Evolutionary conservation across 2,113 vertebrate species (phyloP), one percentile per base, ranked within the genome.

Genomic region (Cairina moschata): DNA sequence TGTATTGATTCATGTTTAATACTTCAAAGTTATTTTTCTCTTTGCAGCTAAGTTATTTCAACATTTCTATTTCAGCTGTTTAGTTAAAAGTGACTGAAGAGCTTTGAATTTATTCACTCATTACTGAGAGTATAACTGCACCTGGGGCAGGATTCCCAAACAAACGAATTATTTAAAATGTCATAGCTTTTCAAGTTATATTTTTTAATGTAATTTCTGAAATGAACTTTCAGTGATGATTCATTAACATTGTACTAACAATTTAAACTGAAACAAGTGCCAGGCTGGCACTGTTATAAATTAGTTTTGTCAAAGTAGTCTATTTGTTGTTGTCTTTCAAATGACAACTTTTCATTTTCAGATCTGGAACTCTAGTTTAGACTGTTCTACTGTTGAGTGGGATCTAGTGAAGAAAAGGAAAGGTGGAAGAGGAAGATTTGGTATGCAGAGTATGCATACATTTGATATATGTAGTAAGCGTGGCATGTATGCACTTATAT

Each of bases 161-260:
- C 75, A 93, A 91, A 68, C 9, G 56, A 54, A 91, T 92, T 92
- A 74, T 88, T 77, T 86, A 65, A 95, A 97, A 95, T 88, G 86
- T 91, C 94, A 93, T 28, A 28, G 31, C 52, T 88, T 94, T 87
- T 88, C 50, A 54, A 74, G 50, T 72, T 79, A 36, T 17, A 74
- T 86, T 90, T 90, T 92, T 7, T n/a, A 85, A 90, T 77, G 40
- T 36, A 83, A 74, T 76, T 91, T 93, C 40, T 93, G 65, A 83
- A 63, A 50, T 92, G 68, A 90, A 88, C 55, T 46, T 95, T 55
- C 59, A 71, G 46, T 74, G 79, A 77, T 83, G 44, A 90, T 77
- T 88, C 83, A 71, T 86, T 73, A 63, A n/a, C 85, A 94, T 42
- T 83, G 22, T 50, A 86, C 74, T 62, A 62, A 25, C 59, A 66